A percentile compares a stretch with the other conserved stretches of the same genome.
Evolutionary conservation across 2,797 vertebrate species (phyloP).

Genomic region (Varecia variegata): DNA sequence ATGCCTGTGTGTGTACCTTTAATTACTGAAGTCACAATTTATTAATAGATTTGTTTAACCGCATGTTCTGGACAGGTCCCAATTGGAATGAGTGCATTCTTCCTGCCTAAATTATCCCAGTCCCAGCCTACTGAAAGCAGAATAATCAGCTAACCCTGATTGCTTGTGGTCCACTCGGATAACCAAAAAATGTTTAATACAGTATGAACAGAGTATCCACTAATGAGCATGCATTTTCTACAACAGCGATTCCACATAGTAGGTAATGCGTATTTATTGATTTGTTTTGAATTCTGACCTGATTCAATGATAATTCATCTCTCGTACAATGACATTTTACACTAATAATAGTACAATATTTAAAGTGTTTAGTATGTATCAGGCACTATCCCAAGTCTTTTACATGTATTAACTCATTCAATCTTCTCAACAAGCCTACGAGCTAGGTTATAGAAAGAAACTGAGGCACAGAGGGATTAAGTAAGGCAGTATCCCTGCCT

Average conservation of each 20-base stretch:
- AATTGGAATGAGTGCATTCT: conserved; percentile 50
- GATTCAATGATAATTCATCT: background rate
- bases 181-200: background rate
- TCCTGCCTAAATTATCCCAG: conserved; percentile 46
- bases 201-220: background rate
- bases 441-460: background rate
- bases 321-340: background rate
- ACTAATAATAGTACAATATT: background rate
- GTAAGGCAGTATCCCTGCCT: background rate
- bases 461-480: background rate
- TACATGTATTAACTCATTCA: background rate
- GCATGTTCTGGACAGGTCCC: conserved; percentile 62
- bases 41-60: conserved; percentile 72
- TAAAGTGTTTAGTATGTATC: background rate
- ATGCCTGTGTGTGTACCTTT: conserved; percentile 59
- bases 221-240: background rate
- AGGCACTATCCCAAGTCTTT: background rate
- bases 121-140: background rate
- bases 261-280: background rate
- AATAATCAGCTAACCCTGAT: background rate
- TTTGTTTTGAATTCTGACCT: conserved; percentile 19
- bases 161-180: conserved; percentile 5
- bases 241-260: background rate
- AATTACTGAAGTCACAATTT: conserved; percentile 69
- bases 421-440: background rate